Evolutionary conservation across 2,113 vertebrate species (phyloP).

Genomic region (Holacanthus passer): DNA sequence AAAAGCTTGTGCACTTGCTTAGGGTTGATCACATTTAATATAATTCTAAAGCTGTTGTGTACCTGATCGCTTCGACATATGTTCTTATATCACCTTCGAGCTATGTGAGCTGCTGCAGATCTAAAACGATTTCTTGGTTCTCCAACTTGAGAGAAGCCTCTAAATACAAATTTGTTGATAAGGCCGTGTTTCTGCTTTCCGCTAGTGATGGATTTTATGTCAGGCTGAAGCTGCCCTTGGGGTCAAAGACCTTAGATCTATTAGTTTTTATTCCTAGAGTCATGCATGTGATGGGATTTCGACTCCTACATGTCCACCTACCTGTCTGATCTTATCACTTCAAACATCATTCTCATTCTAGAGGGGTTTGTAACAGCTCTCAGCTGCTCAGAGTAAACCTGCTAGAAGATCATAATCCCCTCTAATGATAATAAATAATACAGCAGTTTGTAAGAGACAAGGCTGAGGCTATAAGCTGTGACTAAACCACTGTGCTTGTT

Average conservation of each 20-base stretch:
- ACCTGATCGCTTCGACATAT: neutral
- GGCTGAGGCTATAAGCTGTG: neutral
- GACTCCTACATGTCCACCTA: neutral
- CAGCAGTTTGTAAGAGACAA: neutral
- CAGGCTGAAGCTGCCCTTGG: neutral
- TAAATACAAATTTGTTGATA: neutral
- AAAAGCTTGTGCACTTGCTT: neutral
- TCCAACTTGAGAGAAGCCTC: neutral
- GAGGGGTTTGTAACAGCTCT: conserved; percentile 3
- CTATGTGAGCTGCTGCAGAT: neutral
- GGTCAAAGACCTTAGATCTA: neutral
- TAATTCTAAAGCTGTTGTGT: neutral
- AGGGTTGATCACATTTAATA: neutral
- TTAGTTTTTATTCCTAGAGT: neutral
- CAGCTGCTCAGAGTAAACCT: neutral
- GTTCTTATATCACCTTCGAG: neutral
- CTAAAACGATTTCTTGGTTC: neutral
- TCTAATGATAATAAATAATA: neutral
- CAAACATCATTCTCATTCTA: neutral
- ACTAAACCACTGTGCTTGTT: conserved; percentile 4
- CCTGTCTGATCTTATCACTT: neutral
- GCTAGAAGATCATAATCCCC: conserved; percentile 23
- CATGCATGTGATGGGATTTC: conserved; percentile 5
- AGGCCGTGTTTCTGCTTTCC: neutral
- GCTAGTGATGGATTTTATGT: neutral